These are phyloP conservation scores for Heteractis magnifica DNA, from an alignment of 92 coral and sea anemone species.

Conservation along the genomic window DNA sequence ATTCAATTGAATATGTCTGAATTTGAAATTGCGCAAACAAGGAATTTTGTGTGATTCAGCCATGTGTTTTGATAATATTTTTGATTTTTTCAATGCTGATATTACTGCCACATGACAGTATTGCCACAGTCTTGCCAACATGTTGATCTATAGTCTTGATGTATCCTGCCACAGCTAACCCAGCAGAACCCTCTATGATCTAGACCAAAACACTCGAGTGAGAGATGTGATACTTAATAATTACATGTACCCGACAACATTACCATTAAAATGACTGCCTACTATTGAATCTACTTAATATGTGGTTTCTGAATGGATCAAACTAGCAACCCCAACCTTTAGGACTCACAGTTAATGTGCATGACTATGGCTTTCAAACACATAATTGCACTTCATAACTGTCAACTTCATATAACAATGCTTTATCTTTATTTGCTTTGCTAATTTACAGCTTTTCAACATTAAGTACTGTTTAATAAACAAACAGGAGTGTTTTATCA, in stretches of 20 bases:
- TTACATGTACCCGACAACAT: too few relatives aligned
- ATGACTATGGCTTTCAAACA: too few relatives aligned
- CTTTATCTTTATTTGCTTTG: background rate
- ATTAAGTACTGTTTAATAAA: too few relatives aligned
- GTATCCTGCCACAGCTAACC: constrained; percentile 76
- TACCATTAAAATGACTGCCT: too few relatives aligned
- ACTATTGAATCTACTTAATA: too few relatives aligned
- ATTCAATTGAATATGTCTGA: background rate
- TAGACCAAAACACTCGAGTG: constrained; percentile 6
- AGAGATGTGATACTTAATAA: too few relatives aligned
- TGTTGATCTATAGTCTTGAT: constrained; percentile 51
- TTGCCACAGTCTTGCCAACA: constrained; percentile 61
- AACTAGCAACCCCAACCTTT: too few relatives aligned
- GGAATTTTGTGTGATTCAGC: background rate
- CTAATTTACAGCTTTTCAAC: too few relatives aligned
- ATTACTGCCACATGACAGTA: constrained; percentile 80
- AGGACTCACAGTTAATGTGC: too few relatives aligned
- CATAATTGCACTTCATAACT: too few relatives aligned
- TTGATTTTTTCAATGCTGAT: constrained; percentile 62
- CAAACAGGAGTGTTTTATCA: too few relatives aligned
- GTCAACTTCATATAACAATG: background rate
- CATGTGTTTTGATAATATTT: constrained; percentile 42
- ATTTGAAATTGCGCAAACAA: background rate
- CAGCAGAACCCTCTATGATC: constrained; percentile 90
- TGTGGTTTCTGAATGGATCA: too few relatives aligned